Conservation (phyloP, 2,888 invertebrate species). For the Altica lythri region DNA sequence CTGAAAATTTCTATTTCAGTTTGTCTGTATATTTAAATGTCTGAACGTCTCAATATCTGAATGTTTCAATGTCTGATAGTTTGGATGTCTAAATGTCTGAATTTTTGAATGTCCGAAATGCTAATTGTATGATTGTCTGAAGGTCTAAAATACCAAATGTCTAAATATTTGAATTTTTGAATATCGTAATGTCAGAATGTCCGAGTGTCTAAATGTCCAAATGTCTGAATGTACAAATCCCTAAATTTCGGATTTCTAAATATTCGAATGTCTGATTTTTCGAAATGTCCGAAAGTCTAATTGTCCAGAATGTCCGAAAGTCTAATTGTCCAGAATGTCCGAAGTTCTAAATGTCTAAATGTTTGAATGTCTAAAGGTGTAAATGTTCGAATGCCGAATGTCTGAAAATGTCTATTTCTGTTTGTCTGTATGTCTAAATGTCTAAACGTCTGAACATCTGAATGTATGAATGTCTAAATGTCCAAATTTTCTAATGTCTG, state of each 20-base stretch:
- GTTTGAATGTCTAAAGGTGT: background rate
- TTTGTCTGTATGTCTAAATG: background rate
- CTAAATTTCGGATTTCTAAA: background rate
- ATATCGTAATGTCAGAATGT: background rate
- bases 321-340: too few relatives aligned
- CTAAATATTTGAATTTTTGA: background rate
- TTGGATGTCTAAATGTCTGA: background rate
- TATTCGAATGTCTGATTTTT: background rate
- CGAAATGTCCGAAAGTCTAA: background rate
- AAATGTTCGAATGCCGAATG: background rate
- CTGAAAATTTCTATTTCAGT: background rate
- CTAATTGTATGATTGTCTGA: background rate
- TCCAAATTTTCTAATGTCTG: background rate
- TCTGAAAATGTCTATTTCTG: background rate
- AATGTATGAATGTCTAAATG: background rate
- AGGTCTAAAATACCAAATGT: background rate
- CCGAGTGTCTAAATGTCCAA: background rate
- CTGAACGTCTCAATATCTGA: background rate
- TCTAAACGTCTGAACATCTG: background rate
- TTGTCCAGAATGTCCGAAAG: background rate
- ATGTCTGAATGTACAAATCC: background rate
- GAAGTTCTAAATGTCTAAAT: background rate
- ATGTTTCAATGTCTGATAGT: background rate
- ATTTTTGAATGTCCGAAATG: background rate
- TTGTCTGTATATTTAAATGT: background rate